These are phyloP conservation scores for Trichomycterus rosablanca DNA, from an alignment of 2,113 vertebrate genomes.

Conservation along the genomic window DNA sequence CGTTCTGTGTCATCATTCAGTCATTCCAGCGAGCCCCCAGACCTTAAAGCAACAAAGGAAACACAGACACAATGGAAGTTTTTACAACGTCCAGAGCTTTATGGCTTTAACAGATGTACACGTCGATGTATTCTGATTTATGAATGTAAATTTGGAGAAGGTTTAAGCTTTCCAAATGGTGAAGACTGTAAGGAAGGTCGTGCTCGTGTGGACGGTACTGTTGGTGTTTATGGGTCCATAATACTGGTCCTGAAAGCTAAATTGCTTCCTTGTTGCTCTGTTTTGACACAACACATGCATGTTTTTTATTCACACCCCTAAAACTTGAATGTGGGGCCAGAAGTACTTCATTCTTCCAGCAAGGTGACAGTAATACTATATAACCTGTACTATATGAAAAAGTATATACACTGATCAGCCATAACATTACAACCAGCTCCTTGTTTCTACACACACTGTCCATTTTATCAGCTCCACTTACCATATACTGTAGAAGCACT, in stretches of 20 bases:
- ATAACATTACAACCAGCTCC: no score
- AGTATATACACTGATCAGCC: no score
- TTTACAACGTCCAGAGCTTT: constrained; percentile 24
- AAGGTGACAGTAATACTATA: no score
- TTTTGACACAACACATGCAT: constrained; percentile 11
- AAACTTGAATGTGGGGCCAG: constrained; percentile 3
- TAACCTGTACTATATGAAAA: no score
- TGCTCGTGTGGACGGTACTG: no score
- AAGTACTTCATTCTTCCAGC: neutral
- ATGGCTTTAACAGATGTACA: constrained; percentile 11
- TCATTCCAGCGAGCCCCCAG: constrained; percentile 32
- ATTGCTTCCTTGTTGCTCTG: constrained; percentile 11
- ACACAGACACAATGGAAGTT: constrained; percentile 32
- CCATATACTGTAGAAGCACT: no score
- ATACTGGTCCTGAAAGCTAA: neutral
- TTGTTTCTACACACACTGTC: no score
- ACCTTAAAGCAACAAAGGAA: constrained; percentile 40
- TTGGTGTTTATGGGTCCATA: neutral
- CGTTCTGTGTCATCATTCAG: no score
- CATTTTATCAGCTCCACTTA: no score
- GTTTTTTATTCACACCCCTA: neutral
- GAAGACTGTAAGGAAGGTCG: constrained; percentile 2
- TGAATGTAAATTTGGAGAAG: constrained; percentile 10
- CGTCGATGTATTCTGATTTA: constrained; percentile 7
- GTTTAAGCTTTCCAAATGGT: no score